Conservation (phyloP, 1,140 invertebrate genomes). For the Lucilia cuprina region DNA sequence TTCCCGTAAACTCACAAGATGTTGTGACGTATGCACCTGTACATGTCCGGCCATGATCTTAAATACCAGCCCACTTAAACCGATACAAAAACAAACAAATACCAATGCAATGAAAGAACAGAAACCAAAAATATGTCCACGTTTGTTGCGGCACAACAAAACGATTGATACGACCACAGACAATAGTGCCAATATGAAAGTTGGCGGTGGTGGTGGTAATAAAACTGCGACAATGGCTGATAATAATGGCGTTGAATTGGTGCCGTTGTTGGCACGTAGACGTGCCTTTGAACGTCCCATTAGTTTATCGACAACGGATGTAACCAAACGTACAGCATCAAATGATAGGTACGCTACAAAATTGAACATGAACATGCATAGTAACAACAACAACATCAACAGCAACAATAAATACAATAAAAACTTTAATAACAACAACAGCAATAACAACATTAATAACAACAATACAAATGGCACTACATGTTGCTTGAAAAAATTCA, state of each 20-base stretch:
- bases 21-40: slow-evolving; percentile 57
- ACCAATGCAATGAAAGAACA: slow-evolving; percentile 34
- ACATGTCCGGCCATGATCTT: slow-evolving; percentile 47
- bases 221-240: slow-evolving; percentile 21
- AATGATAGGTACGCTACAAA: slow-evolving; percentile 62
- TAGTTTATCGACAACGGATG: slow-evolving; percentile 67
- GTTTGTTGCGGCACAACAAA: slow-evolving; percentile 40
- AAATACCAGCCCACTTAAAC: slow-evolving; percentile 30
- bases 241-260: slow-evolving; percentile 67
- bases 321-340: slow-evolving; percentile 64
- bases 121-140: slow-evolving; percentile 47
- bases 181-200: slow-evolving; percentile 29
- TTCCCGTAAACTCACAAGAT: slow-evolving; percentile 50
- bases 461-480: slow-evolving; percentile 54
- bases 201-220: slow-evolving; percentile 55
- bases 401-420: slow-evolving; percentile 54
- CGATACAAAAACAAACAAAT: slow-evolving; percentile 18
- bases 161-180: slow-evolving; percentile 34
- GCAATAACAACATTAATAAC: slow-evolving; percentile 51
- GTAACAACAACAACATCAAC: slow-evolving; percentile 42
- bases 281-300: slow-evolving; percentile 58
- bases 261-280: slow-evolving; percentile 68
- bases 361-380: slow-evolving; percentile 36
- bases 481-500: slow-evolving; percentile 47
- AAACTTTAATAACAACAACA: slow-evolving; percentile 48